phyloP scores from a whole-genome alignment of 53 echinoderm and acorn worm genomes.

The Crossaster papposus region DNA sequence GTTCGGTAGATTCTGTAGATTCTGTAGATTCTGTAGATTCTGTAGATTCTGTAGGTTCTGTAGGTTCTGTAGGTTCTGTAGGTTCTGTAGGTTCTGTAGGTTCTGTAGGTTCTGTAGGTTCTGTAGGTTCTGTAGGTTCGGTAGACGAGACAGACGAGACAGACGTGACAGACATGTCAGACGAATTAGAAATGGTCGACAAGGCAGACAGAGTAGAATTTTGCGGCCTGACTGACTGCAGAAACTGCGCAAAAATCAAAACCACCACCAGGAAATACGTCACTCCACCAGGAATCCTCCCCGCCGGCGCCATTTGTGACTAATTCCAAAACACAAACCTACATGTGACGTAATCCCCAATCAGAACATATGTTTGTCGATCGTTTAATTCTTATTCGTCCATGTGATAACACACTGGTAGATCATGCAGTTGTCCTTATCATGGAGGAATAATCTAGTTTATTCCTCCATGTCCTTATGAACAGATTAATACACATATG shows the following conservation, averaged over 20 bases:
- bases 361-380: neutral
- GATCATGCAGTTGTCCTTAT: too few relatives aligned
- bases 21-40: too few relatives aligned
- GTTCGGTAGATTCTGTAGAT: too few relatives aligned
- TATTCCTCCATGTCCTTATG: constrained; percentile 6
- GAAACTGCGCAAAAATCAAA: constrained; percentile 32
- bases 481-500: neutral
- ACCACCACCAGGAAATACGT: neutral
- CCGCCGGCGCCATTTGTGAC: neutral
- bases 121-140: too few relatives aligned
- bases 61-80: too few relatives aligned
- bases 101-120: too few relatives aligned
- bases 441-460: too few relatives aligned
- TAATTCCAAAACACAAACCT: neutral
- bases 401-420: neutral
- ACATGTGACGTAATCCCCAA: neutral
- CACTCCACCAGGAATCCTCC: neutral
- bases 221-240: constrained; percentile 10
- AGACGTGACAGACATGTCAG: too few relatives aligned
- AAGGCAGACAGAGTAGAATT: neutral
- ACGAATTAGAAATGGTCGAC: too few relatives aligned
- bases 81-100: too few relatives aligned
- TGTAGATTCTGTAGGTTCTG: too few relatives aligned
- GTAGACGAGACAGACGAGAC: too few relatives aligned
- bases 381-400: neutral